Evolutionary conservation across 2,113 vertebrate genomes (phyloP).

Genomic region (Reinhardtius hippoglossoides): DNA sequence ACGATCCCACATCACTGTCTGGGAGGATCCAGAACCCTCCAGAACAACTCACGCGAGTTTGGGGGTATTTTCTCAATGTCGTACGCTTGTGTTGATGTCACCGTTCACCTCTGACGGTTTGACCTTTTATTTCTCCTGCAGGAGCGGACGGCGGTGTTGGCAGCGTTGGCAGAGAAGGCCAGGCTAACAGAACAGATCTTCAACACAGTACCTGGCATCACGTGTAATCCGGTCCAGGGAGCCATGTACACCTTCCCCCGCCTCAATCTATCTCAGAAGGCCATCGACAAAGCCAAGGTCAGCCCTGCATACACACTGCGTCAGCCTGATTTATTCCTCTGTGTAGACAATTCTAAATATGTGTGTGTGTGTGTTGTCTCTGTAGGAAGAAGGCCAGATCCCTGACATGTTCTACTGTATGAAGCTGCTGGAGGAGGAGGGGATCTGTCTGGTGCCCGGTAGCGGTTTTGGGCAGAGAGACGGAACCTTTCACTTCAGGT

Average conservation of each 20-base stretch:
- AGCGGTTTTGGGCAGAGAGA: conserved; percentile 93
- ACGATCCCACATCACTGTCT: too few species aligned
- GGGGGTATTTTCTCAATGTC: too few species aligned
- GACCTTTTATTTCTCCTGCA: conserved; percentile 47
- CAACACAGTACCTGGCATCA: conserved; percentile 86
- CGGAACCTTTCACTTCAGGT: conserved; percentile 95
- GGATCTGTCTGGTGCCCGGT: conserved; percentile 93
- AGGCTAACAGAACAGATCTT: conserved; percentile 86
- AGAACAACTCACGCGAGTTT: too few species aligned
- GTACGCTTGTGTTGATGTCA: too few species aligned
- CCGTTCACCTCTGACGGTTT: neutral
- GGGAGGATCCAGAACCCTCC: too few species aligned
- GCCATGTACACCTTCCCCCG: conserved; percentile 94
- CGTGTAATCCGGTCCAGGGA: conserved; percentile 93
- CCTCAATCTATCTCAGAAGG: conserved; percentile 84
- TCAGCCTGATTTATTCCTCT: neutral
- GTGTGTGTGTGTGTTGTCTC: neutral
- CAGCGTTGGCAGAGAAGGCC: conserved; percentile 86
- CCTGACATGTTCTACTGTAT: conserved; percentile 94
- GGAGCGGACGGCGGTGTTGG: conserved; percentile 86
- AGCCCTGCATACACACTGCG: neutral
- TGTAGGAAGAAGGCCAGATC: conserved; percentile 81
- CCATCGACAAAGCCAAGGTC: conserved; percentile 87
- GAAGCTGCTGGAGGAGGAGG: conserved; percentile 90
- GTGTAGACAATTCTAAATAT: neutral